Evolutionary conservation across 2,888 invertebrate genomes (phyloP), one percentile per base, ranked within the genome.

Genomic region (Willowsia nigromaculata): DNA sequence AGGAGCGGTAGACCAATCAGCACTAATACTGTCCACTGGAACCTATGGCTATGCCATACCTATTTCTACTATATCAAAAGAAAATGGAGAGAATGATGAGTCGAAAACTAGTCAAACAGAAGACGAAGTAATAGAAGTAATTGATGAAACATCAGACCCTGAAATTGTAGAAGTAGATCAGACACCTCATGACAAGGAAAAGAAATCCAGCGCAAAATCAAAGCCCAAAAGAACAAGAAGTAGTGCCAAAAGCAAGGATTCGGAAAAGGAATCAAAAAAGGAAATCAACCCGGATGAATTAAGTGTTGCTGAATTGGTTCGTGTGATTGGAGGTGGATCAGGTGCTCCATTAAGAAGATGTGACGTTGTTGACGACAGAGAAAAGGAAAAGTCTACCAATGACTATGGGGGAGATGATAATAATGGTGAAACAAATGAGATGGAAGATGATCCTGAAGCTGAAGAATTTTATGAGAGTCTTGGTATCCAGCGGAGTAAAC

Each of bases 381-480:
- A 81, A 13, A 71, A 82, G 27, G 37, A 85, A 18, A 33, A 76
- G n/a, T 25, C 43, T 6, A n/a, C 11, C 13, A 40, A 71, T 25
- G 85, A 89, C 43, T 37, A 76, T 15, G 85, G 62, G n/a, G n/a
- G n/a, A n/a, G n/a, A n/a, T n/a, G n/a, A n/a, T n/a, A n/a, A 91
- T n/a, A 76, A 68, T 18, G 76, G 85, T 27, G 83, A 78, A n/a
- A 89, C 18, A 0, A 50, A 59, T 9, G 82, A 59, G 30, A n/a
- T 22, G 7, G 85, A 90, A 25, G 84, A 86, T 25, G 91, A 90
- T 83, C 82, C 85, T 0, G 89, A 90, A 78, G 91, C 92, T 13
- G 90, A 92, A 4, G 92, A 91, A 59, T 92, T 92, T 87, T 92
- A 92, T 68, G 92, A 91, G n/a, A 92, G 92, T 85, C 65, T 92